These are phyloP conservation scores for Brachionus rubens DNA, from an alignment of 1,140 invertebrate genomes.

Conservation along the genomic window DNA sequence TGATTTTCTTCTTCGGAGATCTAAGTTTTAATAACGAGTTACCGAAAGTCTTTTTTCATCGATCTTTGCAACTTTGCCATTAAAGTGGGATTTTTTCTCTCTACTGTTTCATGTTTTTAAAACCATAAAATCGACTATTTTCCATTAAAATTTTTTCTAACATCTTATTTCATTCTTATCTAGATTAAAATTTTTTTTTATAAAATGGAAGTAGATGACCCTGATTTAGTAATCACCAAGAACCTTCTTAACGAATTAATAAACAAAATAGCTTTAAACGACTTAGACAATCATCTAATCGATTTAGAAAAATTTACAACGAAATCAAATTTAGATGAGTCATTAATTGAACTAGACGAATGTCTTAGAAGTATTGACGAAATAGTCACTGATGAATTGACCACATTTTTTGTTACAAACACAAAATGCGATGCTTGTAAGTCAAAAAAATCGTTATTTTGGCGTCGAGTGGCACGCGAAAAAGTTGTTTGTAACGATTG, in stretches of 20 bases:
- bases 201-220: not conserved
- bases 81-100: too few relatives aligned
- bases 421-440: conserved; percentile 28
- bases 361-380: not conserved
- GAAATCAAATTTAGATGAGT: not conserved
- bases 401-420: not conserved
- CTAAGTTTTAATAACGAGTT: too few relatives aligned
- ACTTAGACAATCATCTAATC: not conserved
- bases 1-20: too few relatives aligned
- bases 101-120: too few relatives aligned
- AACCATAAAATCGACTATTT: too few relatives aligned
- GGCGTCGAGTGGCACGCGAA: conserved; percentile 27
- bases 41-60: too few relatives aligned
- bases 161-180: too few relatives aligned
- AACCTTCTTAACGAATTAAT: not conserved
- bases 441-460: not conserved
- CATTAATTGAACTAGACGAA: not conserved
- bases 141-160: too few relatives aligned
- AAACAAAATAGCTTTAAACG: conserved; percentile 7
- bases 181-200: too few relatives aligned
- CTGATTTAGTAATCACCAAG: not conserved
- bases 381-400: not conserved
- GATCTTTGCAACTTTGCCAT: too few relatives aligned
- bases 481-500: conserved; percentile 39
- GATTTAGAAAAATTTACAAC: not conserved